Base-by-base conservation (phyloP, 2,113 vertebrate genomes). In the Sarotherodon lohbergeri region DNA sequence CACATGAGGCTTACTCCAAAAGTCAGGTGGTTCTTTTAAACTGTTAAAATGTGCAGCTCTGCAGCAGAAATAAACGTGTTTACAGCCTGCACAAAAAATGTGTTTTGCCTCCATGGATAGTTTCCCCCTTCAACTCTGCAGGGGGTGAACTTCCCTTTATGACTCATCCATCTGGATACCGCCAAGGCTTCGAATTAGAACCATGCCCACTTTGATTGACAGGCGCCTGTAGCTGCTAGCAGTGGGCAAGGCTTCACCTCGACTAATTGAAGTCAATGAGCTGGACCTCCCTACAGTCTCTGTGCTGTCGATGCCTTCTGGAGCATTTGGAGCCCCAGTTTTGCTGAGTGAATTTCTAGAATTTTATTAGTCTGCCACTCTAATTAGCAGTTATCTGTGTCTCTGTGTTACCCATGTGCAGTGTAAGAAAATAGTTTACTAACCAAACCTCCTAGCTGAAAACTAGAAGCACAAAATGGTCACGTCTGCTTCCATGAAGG, bases 171-270 rank as follows among this genome's bases (percentile, higher is more conserved):
- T 27, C 66, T 73, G 39, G 39, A 73, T 46, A 6, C 22, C 1
- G 1, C 32, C 10, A 0, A 66, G 17, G 7, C n/a, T 71, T 6
- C 2, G 4, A 14, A 12, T 43, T 41, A 1, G n/a, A 24, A 43
- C 17, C 36, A 27, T 46, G 39, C 13, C n/a, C n/a, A 41, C 13
- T 43, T 4, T 46, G n/a, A 73, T 3, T 73, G 66, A 46, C 66
- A 46, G 66, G 39, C 5, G 3, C 12, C 66, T 24, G 36, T 24
- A 41, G 66, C 39, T 73, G 66, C 39, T 27, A 4, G 13, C 39
- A 43, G 22, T 16, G 8, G 17, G 34, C 9, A 1, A 22, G 9
- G 34, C 61, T 39, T 66, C 19, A 66, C 10, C 61, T 66, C 61
- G 6, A 34, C 61, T 68, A 68, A 68, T 22, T 10, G 22, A 16